Percentiles rank a stretch among this genome's conserved stretches.
Conservation (phyloP, 1,140 invertebrate genomes). For the Panagrolaimus sp. region DNA sequence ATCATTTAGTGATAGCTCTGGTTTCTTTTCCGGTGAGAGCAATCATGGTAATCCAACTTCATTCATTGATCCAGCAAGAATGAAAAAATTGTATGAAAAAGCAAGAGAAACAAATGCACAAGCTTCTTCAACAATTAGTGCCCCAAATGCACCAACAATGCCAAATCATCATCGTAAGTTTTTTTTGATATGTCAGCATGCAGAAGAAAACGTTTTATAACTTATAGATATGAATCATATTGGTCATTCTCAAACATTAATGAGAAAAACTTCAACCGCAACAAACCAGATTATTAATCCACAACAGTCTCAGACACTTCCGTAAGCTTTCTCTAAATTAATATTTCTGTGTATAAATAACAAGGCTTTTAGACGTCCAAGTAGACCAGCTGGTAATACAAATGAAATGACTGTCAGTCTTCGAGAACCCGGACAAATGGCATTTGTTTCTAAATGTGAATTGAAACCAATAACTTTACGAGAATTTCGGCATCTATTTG, state of each 20-base stretch:
- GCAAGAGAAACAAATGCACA: conserved; percentile 7
- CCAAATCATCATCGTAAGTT: too few relatives aligned
- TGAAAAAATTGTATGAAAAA: background rate
- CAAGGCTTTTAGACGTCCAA: background rate
- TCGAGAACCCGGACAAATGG: conserved; percentile 6
- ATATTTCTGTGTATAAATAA: background rate
- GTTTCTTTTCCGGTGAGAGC: conserved; percentile 6
- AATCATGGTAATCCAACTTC: background rate
- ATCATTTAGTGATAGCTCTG: background rate
- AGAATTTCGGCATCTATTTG: conserved; percentile 5
- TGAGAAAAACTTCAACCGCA: conserved; percentile 6
- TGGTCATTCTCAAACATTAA: conserved; percentile 7
- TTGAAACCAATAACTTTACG: background rate
- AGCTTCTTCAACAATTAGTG: too few relatives aligned
- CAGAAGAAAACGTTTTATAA: background rate
- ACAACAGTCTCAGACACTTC: conserved; percentile 3
- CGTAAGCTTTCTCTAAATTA: background rate
- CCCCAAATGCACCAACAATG: too few relatives aligned
- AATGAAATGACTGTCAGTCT: background rate
- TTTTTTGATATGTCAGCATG: background rate
- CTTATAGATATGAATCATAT: background rate
- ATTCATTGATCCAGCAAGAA: background rate
- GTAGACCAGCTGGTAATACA: background rate
- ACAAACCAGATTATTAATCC: background rate
- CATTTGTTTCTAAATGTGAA: conserved; percentile 9